A percentile compares a stretch with the other conserved stretches of the same genome.
phyloP scores from a whole-genome alignment of 2,888 invertebrate species.

The Meganola albula region DNA sequence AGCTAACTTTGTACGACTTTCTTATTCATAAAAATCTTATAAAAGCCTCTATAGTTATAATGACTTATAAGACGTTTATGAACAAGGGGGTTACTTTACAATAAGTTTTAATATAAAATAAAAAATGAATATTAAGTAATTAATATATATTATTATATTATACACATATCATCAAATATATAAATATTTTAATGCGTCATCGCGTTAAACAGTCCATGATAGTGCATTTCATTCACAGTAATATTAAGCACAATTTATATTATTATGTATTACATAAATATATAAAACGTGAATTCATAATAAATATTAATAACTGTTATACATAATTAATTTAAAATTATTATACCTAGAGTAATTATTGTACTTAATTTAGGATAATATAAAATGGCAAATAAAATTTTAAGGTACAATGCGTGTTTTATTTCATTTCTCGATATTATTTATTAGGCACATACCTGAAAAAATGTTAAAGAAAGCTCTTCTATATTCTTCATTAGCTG shows the following conservation, averaged over 20 bases:
- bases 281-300: slow-evolving; percentile 60
- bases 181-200: slow-evolving; percentile 33
- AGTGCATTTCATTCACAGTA: slow-evolving; percentile 73
- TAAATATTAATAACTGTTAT: slow-evolving; percentile 73
- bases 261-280: slow-evolving; percentile 55
- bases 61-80: too few species aligned
- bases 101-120: too few species aligned
- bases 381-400: slow-evolving; percentile 71
- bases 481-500: too few species aligned
- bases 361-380: slow-evolving; percentile 71
- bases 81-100: too few species aligned
- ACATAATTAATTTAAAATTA: slow-evolving; percentile 66
- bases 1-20: slow-evolving; percentile 25
- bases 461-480: too few species aligned
- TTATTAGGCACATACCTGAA: too few species aligned
- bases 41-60: too few species aligned
- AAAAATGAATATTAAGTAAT: too few species aligned
- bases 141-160: slow-evolving; percentile 10
- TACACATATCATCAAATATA: slow-evolving; percentile 52
- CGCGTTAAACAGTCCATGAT: slow-evolving; percentile 59
- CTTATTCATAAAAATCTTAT: too few species aligned
- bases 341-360: too few species aligned
- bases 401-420: slow-evolving; percentile 51
- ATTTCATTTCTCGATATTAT: slow-evolving; percentile 46
- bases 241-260: slow-evolving; percentile 65